These are phyloP conservation scores for Nephrocerus scutellatus DNA, from an alignment of 2,888 invertebrate genomes.

Conservation along the genomic window DNA sequence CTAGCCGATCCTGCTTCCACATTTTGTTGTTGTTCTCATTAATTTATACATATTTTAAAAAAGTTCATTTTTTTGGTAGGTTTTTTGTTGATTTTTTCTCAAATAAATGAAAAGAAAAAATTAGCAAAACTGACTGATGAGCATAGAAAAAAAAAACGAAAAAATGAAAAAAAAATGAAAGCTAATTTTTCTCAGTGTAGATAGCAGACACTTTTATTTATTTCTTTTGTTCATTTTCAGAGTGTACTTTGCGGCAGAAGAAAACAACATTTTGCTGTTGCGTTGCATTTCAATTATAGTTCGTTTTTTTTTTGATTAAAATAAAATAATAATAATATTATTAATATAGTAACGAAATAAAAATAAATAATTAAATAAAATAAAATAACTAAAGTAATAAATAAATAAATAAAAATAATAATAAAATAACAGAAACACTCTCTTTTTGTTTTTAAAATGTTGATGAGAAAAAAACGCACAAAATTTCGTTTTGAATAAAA, in stretches of 20 bases:
- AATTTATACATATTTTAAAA: conserved; percentile 30
- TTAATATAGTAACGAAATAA: background rate
- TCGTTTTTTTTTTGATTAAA: conserved; percentile 7
- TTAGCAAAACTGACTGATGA: background rate
- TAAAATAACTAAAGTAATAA: conserved; percentile 1
- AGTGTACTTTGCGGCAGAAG: too few relatives aligned
- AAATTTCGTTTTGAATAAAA: too few relatives aligned
- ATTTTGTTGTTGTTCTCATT: conserved; percentile 30
- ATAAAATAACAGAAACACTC: too few relatives aligned
- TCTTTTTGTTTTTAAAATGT: background rate
- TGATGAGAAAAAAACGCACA: conserved; percentile 7
- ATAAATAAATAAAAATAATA: background rate
- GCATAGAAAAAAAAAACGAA: too few relatives aligned
- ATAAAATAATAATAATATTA: conserved; percentile 1
- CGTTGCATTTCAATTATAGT: too few relatives aligned
- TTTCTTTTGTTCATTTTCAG: too few relatives aligned
- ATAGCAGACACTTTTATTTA: too few relatives aligned
- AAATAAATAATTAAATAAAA: conserved; percentile 1
- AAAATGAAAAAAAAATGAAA: too few relatives aligned
- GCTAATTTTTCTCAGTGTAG: too few relatives aligned
- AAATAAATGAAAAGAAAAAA: conserved; percentile 10
- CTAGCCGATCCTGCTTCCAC: conserved; percentile 48
- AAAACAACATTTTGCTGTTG: too few relatives aligned
- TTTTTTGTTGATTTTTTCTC: conserved; percentile 14
- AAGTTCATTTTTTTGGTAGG: too few relatives aligned